Percentiles rank a stretch among this genome's conserved stretches.
These are phyloP conservation scores for Ranitomeya variabilis DNA, from an alignment of 2,113 vertebrate genomes.

Conservation along the genomic window DNA sequence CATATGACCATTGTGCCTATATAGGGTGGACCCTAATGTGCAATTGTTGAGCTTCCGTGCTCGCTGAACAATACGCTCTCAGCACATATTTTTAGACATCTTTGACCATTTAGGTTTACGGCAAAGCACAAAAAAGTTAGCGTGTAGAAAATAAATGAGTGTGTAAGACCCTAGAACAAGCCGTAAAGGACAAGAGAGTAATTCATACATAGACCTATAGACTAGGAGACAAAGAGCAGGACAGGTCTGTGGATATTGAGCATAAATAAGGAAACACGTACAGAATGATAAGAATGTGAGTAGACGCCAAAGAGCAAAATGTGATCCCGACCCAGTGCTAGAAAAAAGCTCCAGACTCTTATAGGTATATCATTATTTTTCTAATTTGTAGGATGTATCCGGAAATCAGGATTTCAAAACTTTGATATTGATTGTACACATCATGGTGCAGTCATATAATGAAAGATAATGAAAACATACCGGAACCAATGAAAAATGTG, in stretches of 20 bases:
- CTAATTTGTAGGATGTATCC: neutral
- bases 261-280: constrained; percentile 39
- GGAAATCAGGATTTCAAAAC: neutral
- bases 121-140: neutral
- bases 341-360: neutral
- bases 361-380: neutral
- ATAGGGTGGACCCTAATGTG: neutral
- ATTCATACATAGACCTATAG: constrained; percentile 13
- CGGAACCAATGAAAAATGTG: too few species aligned
- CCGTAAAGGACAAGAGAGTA: neutral
- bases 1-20: neutral
- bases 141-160: neutral
- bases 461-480: too few species aligned
- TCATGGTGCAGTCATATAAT: neutral
- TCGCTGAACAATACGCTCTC: neutral
- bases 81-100: neutral
- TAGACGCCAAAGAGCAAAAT: neutral
- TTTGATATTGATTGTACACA: neutral
- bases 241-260: constrained; percentile 21
- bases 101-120: neutral
- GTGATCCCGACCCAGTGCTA: neutral
- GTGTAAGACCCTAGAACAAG: neutral
- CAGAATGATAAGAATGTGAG: constrained; percentile 40
- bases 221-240: constrained; percentile 40
- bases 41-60: neutral